Evolutionary conservation across 1,140 invertebrate species (phyloP).

Genomic region (Bactericera cockerelli): DNA sequence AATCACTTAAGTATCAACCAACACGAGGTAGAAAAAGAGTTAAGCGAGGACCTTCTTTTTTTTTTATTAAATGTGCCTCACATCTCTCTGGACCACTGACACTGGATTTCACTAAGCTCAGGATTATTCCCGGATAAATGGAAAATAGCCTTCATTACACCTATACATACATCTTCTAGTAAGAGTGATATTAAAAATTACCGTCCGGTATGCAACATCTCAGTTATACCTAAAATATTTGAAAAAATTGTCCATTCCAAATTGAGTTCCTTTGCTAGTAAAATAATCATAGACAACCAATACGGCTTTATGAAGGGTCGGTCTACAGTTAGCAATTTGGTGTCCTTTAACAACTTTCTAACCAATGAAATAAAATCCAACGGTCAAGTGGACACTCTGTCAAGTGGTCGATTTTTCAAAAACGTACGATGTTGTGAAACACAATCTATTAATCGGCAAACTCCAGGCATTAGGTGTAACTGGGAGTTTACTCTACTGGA

Average conservation of each 20-base stretch:
- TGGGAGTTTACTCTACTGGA: conserved; percentile 19
- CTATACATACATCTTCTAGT: background rate
- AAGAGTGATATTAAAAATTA: conserved; percentile 1
- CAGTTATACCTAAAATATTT: conserved; percentile 10
- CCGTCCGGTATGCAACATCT: conserved; percentile 4
- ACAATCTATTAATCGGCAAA: conserved; percentile 15
- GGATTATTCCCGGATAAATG: background rate
- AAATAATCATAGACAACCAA: conserved; percentile 11
- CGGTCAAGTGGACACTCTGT: conserved; percentile 13
- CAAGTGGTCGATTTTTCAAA: conserved; percentile 15
- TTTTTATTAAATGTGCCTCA: no score
- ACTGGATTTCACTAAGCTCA: background rate
- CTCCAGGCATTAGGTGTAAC: conserved; percentile 12
- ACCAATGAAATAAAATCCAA: conserved; percentile 4
- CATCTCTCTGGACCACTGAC: no score
- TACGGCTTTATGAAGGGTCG: conserved; percentile 14
- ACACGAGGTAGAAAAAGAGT: no score
- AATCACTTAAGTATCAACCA: no score
- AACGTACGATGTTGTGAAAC: conserved; percentile 17
- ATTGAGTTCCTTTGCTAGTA: conserved; percentile 4
- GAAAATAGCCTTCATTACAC: background rate
- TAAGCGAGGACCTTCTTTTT: no score
- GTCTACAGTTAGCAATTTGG: conserved; percentile 15
- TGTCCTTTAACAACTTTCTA: conserved; percentile 12
- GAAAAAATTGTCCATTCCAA: conserved; percentile 4